Base-by-base conservation (phyloP, 37 sponge, comb jelly and placozoan genomes). In the Crambe crambe region DNA sequence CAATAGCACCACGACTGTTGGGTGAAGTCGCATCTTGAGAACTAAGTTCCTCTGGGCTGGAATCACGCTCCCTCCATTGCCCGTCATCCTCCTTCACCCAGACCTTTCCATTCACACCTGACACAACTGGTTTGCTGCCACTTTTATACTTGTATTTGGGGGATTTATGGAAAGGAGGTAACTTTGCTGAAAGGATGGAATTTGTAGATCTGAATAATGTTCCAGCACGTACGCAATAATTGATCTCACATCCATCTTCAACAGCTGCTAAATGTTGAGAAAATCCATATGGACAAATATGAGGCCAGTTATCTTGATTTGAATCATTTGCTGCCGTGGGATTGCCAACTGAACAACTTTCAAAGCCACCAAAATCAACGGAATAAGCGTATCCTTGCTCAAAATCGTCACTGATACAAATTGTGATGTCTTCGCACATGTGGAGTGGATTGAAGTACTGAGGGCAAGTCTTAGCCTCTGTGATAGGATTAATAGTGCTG, bases 351-450 rank as follows among this genome's bases (percentile, higher is more conserved):
- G 15, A 32, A 30, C 91, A 91, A 43, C 91, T 91, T 15, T 83
- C 62, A 38, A 91, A 91, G 21, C 91, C 91, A 37, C 74, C 87
- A 82, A 91, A 91, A 4, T 79, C 79, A 0, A 86, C 40, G 17
- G 88, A 78, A 56, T 30, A 68, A 22, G 39, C 40, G 35, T 25
- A 57, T 2, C 65, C 91, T 27, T 70, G 44, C 38, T 89, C 90
- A 41, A 80, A 84, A 44, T 85, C 80, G 42, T 62, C 58, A 43
- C 83, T 86, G n/a, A 78, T 80, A 37, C 91, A 87, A 0, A 92
- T 78, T 23, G 37, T 65, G 5, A 80, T 44, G 20, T 87, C 78
- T 37, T 68, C 77, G 1, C 77, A 81, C 54, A 92, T 42, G 2
- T 44, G 66, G 8, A 87, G 72, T 0, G 77, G 56, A 18, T 58